Evolutionary conservation across 2,888 invertebrate species (phyloP).

Genomic region (Drosophila tanythrix): DNA sequence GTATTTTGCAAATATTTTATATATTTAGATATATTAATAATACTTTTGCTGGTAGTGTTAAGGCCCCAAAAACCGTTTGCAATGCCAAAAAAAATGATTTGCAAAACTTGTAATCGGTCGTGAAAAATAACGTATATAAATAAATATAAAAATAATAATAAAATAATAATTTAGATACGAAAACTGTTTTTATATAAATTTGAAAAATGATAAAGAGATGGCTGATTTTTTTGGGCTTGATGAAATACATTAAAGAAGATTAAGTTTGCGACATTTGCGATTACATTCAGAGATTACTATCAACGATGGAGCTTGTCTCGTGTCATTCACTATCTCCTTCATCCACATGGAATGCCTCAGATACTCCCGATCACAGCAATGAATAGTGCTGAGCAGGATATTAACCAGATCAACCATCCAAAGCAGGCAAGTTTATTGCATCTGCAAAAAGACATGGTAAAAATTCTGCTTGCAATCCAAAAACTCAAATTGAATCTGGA

Average conservation of each 20-base stretch:
- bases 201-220: rapidly evolving
- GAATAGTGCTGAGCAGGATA: background rate
- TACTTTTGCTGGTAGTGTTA: no score
- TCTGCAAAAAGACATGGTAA: background rate
- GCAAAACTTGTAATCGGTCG: no score
- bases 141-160: no score
- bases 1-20: no score
- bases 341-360: background rate
- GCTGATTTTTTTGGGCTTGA: background rate
- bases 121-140: no score
- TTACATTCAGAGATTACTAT: background rate
- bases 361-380: no score
- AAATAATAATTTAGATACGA: no score
- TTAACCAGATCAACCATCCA: no score
- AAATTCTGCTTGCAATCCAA: background rate
- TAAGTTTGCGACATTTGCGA: background rate
- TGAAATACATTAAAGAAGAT: background rate
- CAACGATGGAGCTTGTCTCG: background rate
- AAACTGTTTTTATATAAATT: background rate
- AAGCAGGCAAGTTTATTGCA: background rate
- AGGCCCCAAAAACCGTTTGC: no score
- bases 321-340: rapidly evolving
- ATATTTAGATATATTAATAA: no score
- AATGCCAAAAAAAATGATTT: no score
- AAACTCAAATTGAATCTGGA: background rate